These are phyloP conservation scores for Pleuronectes platessa DNA, from an alignment of 2,113 vertebrate genomes.

Conservation along the genomic window DNA sequence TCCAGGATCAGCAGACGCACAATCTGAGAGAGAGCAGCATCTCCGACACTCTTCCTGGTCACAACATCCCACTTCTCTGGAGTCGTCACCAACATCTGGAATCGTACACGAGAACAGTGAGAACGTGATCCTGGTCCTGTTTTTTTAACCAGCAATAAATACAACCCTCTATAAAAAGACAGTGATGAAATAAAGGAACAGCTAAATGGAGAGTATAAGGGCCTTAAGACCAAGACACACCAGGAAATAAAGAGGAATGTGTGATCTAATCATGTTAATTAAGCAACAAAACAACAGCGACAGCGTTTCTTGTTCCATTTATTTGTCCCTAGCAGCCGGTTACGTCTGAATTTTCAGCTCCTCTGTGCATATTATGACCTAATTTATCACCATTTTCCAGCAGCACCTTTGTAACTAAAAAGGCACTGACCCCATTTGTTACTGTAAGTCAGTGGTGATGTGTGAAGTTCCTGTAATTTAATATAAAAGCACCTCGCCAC, in stretches of 20 bases:
- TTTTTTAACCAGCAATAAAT: background rate
- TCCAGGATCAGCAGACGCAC: slow-evolving; percentile 96
- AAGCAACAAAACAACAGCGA: background rate
- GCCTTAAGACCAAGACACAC: background rate
- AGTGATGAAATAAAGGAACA: background rate
- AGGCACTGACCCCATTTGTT: background rate
- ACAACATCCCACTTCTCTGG: slow-evolving; percentile 99
- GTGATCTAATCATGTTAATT: background rate
- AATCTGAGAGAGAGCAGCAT: slow-evolving; percentile 94
- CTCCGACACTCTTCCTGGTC: slow-evolving; percentile 97
- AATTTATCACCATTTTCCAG: slow-evolving; percentile 3
- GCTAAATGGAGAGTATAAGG: too few relatives aligned
- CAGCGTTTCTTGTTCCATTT: background rate
- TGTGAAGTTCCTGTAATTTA: background rate
- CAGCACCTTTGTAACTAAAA: background rate
- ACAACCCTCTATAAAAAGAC: background rate
- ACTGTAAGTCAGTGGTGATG: background rate
- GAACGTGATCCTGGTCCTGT: background rate
- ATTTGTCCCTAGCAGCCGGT: background rate
- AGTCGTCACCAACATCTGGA: slow-evolving; percentile 97
- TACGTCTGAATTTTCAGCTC: background rate
- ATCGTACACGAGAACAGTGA: background rate
- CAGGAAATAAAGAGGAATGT: background rate
- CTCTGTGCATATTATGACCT: background rate
- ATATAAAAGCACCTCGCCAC: background rate